Base-by-base conservation (phyloP, 2,888 invertebrate species). In the Thumatha senex region DNA sequence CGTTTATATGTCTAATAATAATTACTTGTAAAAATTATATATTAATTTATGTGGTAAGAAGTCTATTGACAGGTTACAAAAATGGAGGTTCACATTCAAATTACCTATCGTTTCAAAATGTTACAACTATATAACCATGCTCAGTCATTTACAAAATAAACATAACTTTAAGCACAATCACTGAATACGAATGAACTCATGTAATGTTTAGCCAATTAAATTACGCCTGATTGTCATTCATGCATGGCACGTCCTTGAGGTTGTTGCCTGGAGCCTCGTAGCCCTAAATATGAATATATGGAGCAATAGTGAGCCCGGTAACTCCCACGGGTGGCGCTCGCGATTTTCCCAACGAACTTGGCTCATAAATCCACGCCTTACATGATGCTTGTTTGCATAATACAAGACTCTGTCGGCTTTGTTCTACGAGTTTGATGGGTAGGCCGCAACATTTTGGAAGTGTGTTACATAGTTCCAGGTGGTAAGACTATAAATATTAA, bases 361-460 rank as follows among this genome's bases (percentile, higher is more conserved):
- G 74, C 84, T 85, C 89, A 89, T 90, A 90, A 89, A 90, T 90
- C 89, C 84, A 82, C 83, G 85, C 89, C 87, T 89, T 87, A 87
- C 88, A 86, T 88, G 87, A 90, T 89, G 86, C 89, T 82, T 85
- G 89, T 90, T 90, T 90, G 89, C 89, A 90, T 90, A 90, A 90
- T 89, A 90, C 87, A 89, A 86, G 86, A 89, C 89, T 87, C 84
- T 86, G 85, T 70, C 75, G 74, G 79, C 86, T 86, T 88, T 88
- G 89, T 89, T 86, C 75, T 71, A 68, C 61, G 74, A 84, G 85
- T 86, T 88, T 87, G 88, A 86, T 86, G 84, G 82, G 83, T 83
- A 78, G 78, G 63, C 67, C 63, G 66, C 72, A 24, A 24, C 18
- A 24, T 24, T 24, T 24, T 24, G 18, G 18, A 24, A 24, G 18